These are phyloP conservation scores for Timema cristinae DNA, from an alignment of 2,888 invertebrate species.

Conservation along the genomic window DNA sequence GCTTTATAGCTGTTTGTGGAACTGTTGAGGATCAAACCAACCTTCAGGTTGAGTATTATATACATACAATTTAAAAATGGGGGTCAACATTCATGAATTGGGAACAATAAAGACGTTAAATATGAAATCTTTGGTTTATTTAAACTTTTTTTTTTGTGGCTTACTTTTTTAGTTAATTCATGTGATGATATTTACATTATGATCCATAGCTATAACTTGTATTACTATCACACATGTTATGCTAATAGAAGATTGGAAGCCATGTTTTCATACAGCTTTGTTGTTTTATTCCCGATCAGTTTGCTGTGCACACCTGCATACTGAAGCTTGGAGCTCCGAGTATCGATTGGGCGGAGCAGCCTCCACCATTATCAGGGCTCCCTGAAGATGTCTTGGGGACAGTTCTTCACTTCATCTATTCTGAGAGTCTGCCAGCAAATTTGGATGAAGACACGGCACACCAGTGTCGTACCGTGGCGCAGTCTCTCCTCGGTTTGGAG, in stretches of 20 bases:
- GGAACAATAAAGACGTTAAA: no score
- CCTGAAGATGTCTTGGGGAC: constrained; percentile 59
- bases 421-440: constrained; percentile 58
- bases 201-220: no score
- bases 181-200: no score
- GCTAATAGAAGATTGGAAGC: not conserved
- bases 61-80: no score
- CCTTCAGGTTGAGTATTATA: no score
- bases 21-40: no score
- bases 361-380: constrained; percentile 54
- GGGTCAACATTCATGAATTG: no score
- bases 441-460: constrained; percentile 56
- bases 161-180: no score
- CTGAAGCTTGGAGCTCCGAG: constrained; percentile 54
- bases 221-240: no score
- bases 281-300: constrained; percentile 41
- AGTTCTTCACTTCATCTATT: constrained; percentile 60
- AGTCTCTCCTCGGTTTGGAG: constrained; percentile 53
- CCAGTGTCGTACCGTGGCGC: constrained; percentile 51
- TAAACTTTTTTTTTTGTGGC: no score
- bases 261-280: not conserved
- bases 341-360: constrained; percentile 52
- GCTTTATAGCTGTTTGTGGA: no score
- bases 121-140: no score
- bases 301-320: constrained; percentile 55